phyloP scores from a whole-genome alignment of 2,113 vertebrate genomes.

The Hepsetus odoe region DNA sequence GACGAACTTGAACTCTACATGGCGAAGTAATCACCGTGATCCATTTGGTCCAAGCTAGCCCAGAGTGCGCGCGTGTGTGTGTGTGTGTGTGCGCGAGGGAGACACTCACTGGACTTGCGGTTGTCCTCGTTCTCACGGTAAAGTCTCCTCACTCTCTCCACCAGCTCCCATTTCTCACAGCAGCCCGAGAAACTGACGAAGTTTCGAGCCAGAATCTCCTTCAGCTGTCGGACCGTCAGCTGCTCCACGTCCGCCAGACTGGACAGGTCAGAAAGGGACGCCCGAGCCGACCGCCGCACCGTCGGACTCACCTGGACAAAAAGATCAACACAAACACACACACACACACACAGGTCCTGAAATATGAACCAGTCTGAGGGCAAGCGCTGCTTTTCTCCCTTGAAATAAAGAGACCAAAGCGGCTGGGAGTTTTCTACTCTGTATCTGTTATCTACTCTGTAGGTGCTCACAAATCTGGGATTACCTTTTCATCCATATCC shows the following conservation, averaged over 20 bases:
- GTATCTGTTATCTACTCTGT: too few relatives aligned
- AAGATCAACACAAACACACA: neutral
- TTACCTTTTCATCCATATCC: too few relatives aligned
- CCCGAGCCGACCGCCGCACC: slow-evolving; percentile 79
- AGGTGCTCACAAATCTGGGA: too few relatives aligned
- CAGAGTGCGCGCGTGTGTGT: neutral
- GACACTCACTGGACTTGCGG: slow-evolving; percentile 84
- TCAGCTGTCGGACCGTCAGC: slow-evolving; percentile 91
- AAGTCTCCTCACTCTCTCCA: slow-evolving; percentile 91
- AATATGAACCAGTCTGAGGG: neutral
- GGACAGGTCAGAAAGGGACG: slow-evolving; percentile 89
- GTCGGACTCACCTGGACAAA: slow-evolving; percentile 79
- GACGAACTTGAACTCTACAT: too few relatives aligned
- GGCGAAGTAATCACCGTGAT: too few relatives aligned
- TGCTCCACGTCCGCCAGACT: slow-evolving; percentile 86
- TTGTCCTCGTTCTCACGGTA: slow-evolving; percentile 91
- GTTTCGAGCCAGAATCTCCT: slow-evolving; percentile 94
- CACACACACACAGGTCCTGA: neutral
- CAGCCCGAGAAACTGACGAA: slow-evolving; percentile 98
- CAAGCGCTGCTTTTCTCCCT: too few relatives aligned
- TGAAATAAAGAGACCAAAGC: too few relatives aligned
- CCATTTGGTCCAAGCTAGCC: too few relatives aligned
- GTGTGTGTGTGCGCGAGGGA: neutral
- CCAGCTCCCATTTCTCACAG: slow-evolving; percentile 98
- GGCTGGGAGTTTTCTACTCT: too few relatives aligned